phyloP scores from a whole-genome alignment of 2,888 invertebrate species.

The Allacma fusca region DNA sequence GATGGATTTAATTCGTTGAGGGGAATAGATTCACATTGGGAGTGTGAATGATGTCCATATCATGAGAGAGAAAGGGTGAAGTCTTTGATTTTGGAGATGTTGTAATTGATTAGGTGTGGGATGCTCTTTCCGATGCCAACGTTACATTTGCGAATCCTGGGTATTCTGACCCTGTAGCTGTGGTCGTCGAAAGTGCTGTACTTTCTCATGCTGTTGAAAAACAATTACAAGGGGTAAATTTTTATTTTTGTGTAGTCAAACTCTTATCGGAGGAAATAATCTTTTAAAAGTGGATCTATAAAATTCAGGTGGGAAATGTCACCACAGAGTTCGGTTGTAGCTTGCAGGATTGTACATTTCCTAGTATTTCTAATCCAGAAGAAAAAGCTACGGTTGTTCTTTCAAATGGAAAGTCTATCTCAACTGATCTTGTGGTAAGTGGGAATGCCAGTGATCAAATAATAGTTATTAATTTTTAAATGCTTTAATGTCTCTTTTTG shows the following conservation, averaged over 20 bases:
- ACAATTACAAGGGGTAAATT: conserved; percentile 66
- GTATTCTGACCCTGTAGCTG: conserved; percentile 76
- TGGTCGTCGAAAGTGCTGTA: conserved; percentile 93
- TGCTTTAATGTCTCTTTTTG: no score
- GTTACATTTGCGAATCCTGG: conserved; percentile 84
- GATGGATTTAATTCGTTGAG: background rate
- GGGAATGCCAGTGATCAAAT: background rate
- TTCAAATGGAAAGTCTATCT: conserved; percentile 49
- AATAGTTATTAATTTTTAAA: no score
- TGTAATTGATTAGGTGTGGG: conserved; percentile 82
- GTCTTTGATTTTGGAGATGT: background rate
- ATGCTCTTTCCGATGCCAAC: conserved; percentile 86
- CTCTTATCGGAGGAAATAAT: no score
- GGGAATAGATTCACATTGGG: no score
- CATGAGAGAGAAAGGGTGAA: no score
- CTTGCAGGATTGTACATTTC: conserved; percentile 53
- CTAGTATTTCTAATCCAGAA: conserved; percentile 27
- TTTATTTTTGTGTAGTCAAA: no score
- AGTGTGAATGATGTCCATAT: no score
- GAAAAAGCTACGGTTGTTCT: conserved; percentile 49
- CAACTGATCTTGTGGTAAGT: conserved; percentile 56
- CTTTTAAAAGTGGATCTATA: no score
- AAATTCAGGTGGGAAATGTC: conserved; percentile 52
- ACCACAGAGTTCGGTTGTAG: conserved; percentile 52
- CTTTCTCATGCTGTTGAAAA: conserved; percentile 77